Evolutionary conservation across 2,888 invertebrate species (phyloP).

Genomic region (Diaperis boleti): DNA sequence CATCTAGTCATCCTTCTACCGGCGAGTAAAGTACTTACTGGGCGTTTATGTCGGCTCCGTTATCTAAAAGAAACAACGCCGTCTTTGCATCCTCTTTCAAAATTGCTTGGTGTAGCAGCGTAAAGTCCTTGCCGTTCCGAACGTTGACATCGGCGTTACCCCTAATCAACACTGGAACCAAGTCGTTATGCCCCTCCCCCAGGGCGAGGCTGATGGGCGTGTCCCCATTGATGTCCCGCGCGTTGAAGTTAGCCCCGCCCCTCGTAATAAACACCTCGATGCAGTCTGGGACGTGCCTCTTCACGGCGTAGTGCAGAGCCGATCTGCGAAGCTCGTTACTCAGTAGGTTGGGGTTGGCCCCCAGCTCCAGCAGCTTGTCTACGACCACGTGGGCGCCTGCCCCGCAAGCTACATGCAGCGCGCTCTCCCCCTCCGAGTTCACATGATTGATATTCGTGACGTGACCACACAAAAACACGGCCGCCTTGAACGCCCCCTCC

Average conservation of each 20-base stretch:
- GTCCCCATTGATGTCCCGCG: constrained; percentile 85
- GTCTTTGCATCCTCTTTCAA: constrained; percentile 84
- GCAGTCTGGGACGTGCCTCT: constrained; percentile 76
- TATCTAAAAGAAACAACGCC: constrained; percentile 88
- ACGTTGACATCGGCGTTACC: constrained; percentile 90
- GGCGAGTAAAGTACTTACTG: too few relatives aligned
- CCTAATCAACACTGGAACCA: constrained; percentile 72
- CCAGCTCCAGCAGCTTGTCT: constrained; percentile 76
- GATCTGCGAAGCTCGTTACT: constrained; percentile 77
- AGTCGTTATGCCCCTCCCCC: constrained; percentile 72
- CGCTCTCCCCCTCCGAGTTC: constrained; percentile 79
- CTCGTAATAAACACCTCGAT: constrained; percentile 79
- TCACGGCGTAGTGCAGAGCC: constrained; percentile 86
- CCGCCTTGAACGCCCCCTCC: constrained; percentile 76
- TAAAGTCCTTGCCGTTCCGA: constrained; percentile 83
- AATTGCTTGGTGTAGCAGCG: constrained; percentile 88
- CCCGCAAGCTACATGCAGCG: constrained; percentile 83
- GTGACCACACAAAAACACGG: constrained; percentile 78
- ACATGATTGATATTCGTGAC: constrained; percentile 78
- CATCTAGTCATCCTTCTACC: constrained; percentile 13
- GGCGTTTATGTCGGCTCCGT: constrained; percentile 89
- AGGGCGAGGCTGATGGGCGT: constrained; percentile 86
- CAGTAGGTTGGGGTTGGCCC: constrained; percentile 82
- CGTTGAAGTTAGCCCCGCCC: constrained; percentile 74
- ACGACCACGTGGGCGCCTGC: constrained; percentile 86